These are phyloP conservation scores for Anguilla megastoma DNA, from an alignment of 2,797 vertebrate genomes.

Conservation along the genomic window DNA sequence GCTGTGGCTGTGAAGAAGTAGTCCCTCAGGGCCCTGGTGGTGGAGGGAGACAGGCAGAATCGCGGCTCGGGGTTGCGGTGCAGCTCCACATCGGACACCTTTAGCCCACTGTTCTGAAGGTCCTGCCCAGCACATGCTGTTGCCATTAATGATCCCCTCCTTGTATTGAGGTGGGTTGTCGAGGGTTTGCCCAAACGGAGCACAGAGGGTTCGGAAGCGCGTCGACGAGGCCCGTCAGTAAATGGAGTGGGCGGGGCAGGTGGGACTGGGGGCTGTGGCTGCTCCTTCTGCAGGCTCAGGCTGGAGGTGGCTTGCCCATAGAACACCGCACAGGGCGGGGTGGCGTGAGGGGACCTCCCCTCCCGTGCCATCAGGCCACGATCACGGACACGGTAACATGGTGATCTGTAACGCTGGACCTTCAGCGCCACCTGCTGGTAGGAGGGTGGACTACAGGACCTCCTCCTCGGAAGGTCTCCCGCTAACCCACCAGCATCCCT, in stretches of 20 bases:
- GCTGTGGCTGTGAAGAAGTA: slow-evolving; percentile 67
- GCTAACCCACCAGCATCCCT: slow-evolving; percentile 25
- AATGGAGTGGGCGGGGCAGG: slow-evolving; percentile 37
- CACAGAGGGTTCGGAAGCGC: slow-evolving; percentile 60
- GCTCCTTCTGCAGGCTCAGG: slow-evolving; percentile 65
- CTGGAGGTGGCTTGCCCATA: slow-evolving; percentile 67
- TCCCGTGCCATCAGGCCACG: slow-evolving; percentile 65
- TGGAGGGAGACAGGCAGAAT: slow-evolving; percentile 67
- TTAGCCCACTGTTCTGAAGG: slow-evolving; percentile 52
- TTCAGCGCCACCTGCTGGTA: slow-evolving; percentile 67
- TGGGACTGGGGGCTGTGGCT: slow-evolving; percentile 59
- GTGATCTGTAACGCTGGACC: slow-evolving; percentile 58
- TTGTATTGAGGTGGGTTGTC: slow-evolving; percentile 39
- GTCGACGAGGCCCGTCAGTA: slow-evolving; percentile 39
- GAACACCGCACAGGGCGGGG: slow-evolving; percentile 70
- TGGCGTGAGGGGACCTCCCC: slow-evolving; percentile 52
- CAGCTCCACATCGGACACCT: slow-evolving; percentile 53
- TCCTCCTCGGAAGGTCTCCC: slow-evolving; percentile 31
- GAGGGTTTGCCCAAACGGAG: slow-evolving; percentile 31
- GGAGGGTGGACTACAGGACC: slow-evolving; percentile 59
- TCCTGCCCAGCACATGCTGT: slow-evolving; percentile 39
- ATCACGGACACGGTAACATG: slow-evolving; percentile 58
- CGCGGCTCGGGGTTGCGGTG: slow-evolving; percentile 40
- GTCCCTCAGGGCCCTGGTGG: slow-evolving; percentile 61
- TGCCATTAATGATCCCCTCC: slow-evolving; percentile 21